These are phyloP conservation scores for Drosophila rufa DNA, from an alignment of 1,140 invertebrate species.

Conservation along the genomic window DNA sequence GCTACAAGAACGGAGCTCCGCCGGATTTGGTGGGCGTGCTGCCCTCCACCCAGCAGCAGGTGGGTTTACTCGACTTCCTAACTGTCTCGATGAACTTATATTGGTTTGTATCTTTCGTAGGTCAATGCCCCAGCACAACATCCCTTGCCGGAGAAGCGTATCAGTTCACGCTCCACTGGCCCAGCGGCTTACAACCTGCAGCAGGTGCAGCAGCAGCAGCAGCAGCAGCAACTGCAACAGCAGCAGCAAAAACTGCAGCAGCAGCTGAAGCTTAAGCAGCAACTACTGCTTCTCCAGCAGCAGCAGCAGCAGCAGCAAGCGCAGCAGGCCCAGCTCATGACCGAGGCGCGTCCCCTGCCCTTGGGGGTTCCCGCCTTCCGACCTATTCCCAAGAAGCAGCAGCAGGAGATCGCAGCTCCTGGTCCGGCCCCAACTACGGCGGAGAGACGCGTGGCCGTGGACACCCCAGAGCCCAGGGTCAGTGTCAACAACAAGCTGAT, in stretches of 20 bases:
- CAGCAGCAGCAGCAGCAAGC: slow-evolving; percentile 28
- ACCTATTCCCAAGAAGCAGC: slow-evolving; percentile 88
- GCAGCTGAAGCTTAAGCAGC: slow-evolving; percentile 17
- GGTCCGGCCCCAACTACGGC: slow-evolving; percentile 25
- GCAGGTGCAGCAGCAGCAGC: slow-evolving; percentile 59
- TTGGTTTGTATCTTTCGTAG: slow-evolving; percentile 8
- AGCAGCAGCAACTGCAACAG: slow-evolving; percentile 22
- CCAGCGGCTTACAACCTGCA: slow-evolving; percentile 60
- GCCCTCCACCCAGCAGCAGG: slow-evolving; percentile 68
- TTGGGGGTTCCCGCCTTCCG: slow-evolving; percentile 90
- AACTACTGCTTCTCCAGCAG: slow-evolving; percentile 14
- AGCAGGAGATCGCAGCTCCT: slow-evolving; percentile 19
- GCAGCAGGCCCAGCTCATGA: slow-evolving; percentile 76
- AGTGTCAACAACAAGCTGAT: slow-evolving; percentile 77
- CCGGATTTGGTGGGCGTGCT: slow-evolving; percentile 70
- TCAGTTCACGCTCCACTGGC: slow-evolving; percentile 70
- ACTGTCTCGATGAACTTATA: not conserved
- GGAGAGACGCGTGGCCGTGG: slow-evolving; percentile 75
- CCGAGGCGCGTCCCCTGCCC: slow-evolving; percentile 86
- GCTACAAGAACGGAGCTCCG: slow-evolving; percentile 86
- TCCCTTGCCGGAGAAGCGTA: slow-evolving; percentile 66
- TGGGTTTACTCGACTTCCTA: slow-evolving; percentile 12
- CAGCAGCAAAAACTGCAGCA: slow-evolving; percentile 53
- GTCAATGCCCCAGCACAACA: slow-evolving; percentile 31
- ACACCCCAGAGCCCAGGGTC: slow-evolving; percentile 71